Conservation (phyloP, 2,797 vertebrate species). For the Chanos chanos region DNA sequence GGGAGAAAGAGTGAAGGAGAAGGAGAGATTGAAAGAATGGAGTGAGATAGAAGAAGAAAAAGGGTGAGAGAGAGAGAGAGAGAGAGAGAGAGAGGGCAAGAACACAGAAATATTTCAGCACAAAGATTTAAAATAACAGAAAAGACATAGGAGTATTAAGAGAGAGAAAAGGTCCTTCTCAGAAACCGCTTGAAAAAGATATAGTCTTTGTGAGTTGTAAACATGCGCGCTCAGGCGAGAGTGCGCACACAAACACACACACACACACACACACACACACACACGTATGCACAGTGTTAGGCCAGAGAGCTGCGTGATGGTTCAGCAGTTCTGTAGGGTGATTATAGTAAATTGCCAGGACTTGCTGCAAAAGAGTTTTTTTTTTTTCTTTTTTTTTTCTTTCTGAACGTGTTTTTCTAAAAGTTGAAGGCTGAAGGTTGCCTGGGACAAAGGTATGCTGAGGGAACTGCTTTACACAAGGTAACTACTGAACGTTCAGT, state of each 20-base stretch:
- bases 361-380: slow-evolving; percentile 45
- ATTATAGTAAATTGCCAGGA: slow-evolving; percentile 59
- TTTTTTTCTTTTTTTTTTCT: background rate
- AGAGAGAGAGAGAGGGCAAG: slow-evolving; percentile 25
- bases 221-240: too few species aligned
- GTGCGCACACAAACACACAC: too few species aligned
- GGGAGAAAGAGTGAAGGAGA: background rate
- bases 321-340: slow-evolving; percentile 64
- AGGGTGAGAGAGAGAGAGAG: slow-evolving; percentile 8
- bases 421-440: too few species aligned
- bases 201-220: too few species aligned
- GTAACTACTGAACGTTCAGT: too few species aligned
- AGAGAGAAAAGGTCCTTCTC: too few species aligned
- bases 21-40: background rate
- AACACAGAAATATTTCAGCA: too few species aligned
- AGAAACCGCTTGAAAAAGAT: slow-evolving; percentile 5
- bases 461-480: too few species aligned
- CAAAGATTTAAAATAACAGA: too few species aligned
- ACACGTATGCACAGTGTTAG: background rate
- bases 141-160: too few species aligned
- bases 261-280: slow-evolving; percentile 8
- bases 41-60: background rate
- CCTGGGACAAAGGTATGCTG: too few species aligned
- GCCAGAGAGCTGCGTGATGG: slow-evolving; percentile 58
- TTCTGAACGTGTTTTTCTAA: too few species aligned